Evolutionary conservation across 2,797 vertebrate genomes (phyloP).

Genomic region (Lates japonicus): DNA sequence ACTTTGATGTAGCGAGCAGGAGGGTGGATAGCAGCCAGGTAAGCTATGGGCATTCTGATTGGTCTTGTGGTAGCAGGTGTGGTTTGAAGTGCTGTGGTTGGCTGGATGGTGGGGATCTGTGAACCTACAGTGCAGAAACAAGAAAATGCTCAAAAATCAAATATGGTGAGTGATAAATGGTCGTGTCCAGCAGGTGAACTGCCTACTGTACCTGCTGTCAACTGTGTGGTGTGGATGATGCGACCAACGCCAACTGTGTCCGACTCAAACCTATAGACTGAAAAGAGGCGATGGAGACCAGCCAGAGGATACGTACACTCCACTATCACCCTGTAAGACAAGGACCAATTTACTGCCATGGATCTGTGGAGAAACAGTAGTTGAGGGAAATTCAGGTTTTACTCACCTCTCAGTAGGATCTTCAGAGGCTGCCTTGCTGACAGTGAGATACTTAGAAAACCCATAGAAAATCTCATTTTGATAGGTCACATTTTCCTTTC

Average conservation of each 20-base stretch:
- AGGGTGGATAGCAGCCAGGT: neutral
- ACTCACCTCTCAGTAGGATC: slow-evolving; percentile 79
- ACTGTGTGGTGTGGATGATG: slow-evolving; percentile 23
- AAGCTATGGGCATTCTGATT: fast-evolving
- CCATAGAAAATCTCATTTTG: slow-evolving; percentile 85
- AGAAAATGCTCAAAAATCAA: neutral
- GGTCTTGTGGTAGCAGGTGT: neutral
- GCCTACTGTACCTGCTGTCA: slow-evolving; percentile 33
- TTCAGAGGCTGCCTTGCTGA: slow-evolving; percentile 47
- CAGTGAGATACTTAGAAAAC: slow-evolving; percentile 38
- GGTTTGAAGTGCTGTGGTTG: neutral
- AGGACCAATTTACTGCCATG: neutral
- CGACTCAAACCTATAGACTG: slow-evolving; percentile 64
- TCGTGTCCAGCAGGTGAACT: neutral
- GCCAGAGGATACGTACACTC: slow-evolving; percentile 83
- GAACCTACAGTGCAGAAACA: neutral
- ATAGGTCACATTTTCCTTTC: slow-evolving; percentile 80
- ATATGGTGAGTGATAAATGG: fast-evolving
- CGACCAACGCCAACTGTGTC: slow-evolving; percentile 62
- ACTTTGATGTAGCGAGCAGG: slow-evolving; percentile 39
- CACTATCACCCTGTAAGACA: slow-evolving; percentile 75
- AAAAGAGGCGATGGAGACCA: slow-evolving; percentile 75
- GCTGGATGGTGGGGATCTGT: neutral
- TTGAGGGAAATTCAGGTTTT: too few relatives aligned
- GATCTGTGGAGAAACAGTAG: too few relatives aligned